Evolutionary conservation across 2,113 vertebrate species (phyloP).

Genomic region (Merops nubicus): DNA sequence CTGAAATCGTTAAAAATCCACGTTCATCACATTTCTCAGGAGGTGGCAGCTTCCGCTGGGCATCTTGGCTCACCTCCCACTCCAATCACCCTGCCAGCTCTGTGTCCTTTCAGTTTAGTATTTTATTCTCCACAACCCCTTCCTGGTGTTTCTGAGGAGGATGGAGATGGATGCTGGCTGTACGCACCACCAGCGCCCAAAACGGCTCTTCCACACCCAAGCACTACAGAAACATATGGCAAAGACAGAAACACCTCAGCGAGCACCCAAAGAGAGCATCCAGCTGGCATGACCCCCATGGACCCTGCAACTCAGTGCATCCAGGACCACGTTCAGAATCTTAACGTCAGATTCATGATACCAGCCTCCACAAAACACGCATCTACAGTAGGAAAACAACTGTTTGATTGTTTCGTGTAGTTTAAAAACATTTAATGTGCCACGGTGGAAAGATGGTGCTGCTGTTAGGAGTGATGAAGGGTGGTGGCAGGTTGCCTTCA

Average conservation of each 20-base stretch:
- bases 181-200: accelerated
- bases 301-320: neutral
- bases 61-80: conserved; percentile 57
- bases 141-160: neutral
- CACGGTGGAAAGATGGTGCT: neutral
- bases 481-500: neutral
- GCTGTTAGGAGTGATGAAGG: neutral
- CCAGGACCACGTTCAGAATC: neutral
- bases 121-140: neutral
- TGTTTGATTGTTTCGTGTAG: neutral
- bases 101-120: neutral
- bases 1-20: conserved; percentile 25
- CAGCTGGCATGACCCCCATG: neutral
- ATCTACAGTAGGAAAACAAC: neutral
- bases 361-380: neutral
- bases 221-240: neutral
- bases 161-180: neutral
- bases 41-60: conserved; percentile 33
- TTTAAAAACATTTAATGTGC: neutral
- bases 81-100: conserved; percentile 50
- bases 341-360: neutral
- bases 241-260: neutral
- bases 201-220: neutral
- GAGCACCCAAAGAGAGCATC: neutral
- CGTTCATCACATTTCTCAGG: conserved; percentile 33